Base-by-base conservation (phyloP, 2,888 invertebrate genomes). In the Belgica antarctica region DNA sequence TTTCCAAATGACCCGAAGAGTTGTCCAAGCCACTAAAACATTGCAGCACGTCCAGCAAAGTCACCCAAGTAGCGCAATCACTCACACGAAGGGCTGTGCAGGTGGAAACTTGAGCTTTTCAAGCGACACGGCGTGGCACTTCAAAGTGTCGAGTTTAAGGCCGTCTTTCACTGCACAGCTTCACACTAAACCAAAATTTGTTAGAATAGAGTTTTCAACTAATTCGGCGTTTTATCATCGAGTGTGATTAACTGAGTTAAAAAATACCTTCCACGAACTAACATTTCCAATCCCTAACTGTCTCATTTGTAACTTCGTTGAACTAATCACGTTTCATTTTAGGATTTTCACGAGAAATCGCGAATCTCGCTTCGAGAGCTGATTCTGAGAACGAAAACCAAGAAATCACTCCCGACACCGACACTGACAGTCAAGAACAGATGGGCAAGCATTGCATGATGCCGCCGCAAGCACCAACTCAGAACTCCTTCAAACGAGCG, bases 321-420 rank as follows among this genome's bases (percentile, higher is more conserved):
- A n/a, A n/a, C n/a, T n/a, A n/a, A n/a, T n/a, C n/a, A 8, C 34
- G 34, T 8, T 34, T 34, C 15, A 5, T 63, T 71, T 47, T 72
- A 80, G 80, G 81, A 73, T 75, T 80, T 31, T 76, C 79, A 10
- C 77, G 81, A 36, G 80, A 80, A 72, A 78, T 81, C 24, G 77
- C 77, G 61, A 77, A 75, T 71, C 74, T 79, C 72, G 76, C 77
- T 28, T 78, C 76, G 73, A 83, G 84, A 36, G 83, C 78, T 1
- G 85, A 85, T 70, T 89, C 89, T 59, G 90, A 90, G 77, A 88
- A 86, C 73, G 88, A 88, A 74, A 79, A 85, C 73, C 85, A 85
- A 73, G 88, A 88, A 76, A 86, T 84, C 74, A 87, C 87, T 59
- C 87, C 88, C 3, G 90, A 90, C 78, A 89, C 89, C 2, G 89